Percentiles rank a stretch among this genome's conserved stretches.
Evolutionary conservation across 1,140 invertebrate genomes (phyloP).

Genomic region (Heliconius hewitsoni): DNA sequence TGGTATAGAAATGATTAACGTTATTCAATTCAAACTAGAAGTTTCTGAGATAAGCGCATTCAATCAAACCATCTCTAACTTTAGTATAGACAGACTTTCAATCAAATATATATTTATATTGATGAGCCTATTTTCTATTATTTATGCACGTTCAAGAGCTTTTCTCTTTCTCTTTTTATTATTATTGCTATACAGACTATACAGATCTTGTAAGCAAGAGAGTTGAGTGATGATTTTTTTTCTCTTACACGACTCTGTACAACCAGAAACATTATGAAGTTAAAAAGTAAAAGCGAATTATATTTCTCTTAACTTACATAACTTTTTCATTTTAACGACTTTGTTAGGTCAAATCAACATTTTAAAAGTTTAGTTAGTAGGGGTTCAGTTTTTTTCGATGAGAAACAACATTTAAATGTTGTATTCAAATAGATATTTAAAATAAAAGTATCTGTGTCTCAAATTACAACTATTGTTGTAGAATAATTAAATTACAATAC

Average conservation of each 20-base stretch:
- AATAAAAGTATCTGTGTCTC: neutral
- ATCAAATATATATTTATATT: no score
- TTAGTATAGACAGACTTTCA: no score
- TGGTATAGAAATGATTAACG: no score
- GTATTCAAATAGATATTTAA: neutral
- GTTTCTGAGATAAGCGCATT: no score
- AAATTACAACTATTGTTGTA: constrained; percentile 1
- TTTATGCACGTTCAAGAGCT: no score
- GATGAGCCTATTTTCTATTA: no score
- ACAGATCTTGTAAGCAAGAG: neutral
- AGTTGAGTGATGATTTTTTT: neutral
- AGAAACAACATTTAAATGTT: neutral
- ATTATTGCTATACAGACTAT: no score
- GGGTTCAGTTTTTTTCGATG: neutral
- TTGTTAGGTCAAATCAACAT: neutral
- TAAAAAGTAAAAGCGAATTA: neutral
- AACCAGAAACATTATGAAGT: neutral
- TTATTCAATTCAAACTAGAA: no score
- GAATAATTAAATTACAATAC: neutral
- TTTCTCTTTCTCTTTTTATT: no score
- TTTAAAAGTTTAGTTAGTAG: neutral
- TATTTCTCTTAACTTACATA: neutral
- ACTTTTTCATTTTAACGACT: neutral
- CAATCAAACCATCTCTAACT: no score
- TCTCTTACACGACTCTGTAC: neutral